phyloP scores from a whole-genome alignment of 2,888 invertebrate species.

The Spatulosminthurus flaviceps region DNA sequence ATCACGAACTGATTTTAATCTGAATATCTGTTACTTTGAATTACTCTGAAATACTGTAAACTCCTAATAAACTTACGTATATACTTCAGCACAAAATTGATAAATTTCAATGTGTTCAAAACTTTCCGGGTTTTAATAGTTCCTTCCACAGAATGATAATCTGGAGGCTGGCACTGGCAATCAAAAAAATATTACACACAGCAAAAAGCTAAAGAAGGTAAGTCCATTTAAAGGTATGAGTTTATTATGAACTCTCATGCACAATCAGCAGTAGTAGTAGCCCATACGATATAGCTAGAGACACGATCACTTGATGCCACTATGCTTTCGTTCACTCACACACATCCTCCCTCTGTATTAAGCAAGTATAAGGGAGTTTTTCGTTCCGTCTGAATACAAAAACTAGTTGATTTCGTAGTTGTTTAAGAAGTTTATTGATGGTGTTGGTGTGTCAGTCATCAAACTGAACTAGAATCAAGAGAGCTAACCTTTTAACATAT shows the following conservation, averaged over 20 bases:
- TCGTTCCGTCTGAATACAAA: constrained; percentile 10
- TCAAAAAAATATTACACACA: neutral
- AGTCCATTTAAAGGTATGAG: constrained; percentile 9
- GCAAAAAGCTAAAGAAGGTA: neutral
- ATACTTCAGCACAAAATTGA: too few species aligned
- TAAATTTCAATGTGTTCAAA: neutral
- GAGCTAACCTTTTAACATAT: neutral
- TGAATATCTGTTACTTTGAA: too few species aligned
- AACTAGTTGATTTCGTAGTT: constrained; percentile 37
- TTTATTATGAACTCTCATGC: neutral
- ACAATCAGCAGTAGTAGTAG: too few species aligned
- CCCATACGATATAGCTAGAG: too few species aligned
- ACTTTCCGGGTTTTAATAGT: constrained; percentile 3
- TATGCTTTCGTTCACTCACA: too few species aligned
- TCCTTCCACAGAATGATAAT: neutral
- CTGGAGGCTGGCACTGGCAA: constrained; percentile 14
- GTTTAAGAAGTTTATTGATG: constrained; percentile 39
- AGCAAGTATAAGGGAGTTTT: neutral
- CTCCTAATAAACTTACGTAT: too few species aligned
- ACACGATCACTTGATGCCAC: too few species aligned
- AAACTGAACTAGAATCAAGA: neutral
- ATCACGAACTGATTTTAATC: too few species aligned
- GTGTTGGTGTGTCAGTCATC: constrained; percentile 43
- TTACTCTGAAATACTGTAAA: too few species aligned
- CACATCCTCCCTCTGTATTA: neutral